Base-by-base conservation (phyloP, 1,140 invertebrate genomes). In the Reticulitermes speratus region DNA sequence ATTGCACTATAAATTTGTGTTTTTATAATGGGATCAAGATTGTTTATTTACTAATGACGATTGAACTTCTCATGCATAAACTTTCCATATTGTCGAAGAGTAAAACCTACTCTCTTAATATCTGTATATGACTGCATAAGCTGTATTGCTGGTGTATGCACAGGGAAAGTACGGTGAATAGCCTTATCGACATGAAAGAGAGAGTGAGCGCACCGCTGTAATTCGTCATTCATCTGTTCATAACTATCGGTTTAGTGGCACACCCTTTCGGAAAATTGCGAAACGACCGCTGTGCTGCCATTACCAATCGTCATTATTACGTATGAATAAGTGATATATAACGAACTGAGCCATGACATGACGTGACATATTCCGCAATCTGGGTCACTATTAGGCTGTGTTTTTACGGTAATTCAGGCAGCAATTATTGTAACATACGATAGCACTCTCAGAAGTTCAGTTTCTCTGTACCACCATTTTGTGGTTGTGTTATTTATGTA, bases 231-330 rank as follows among this genome's bases (percentile, higher is more conserved):
- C 65, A 75, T 75, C 65, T 75, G 65, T 30, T 12, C n/a, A 75
- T 75, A 30, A 30, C 65, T 75, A n/a, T 75, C n/a, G n/a, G 65
- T 75, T 75, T 75, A 30, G 65, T 75, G 65, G 65, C 65, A 75
- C 65, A 75, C 65, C n/a, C 65, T 75, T 30, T 75, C 65, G 65
- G 65, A 75, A 75, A 75, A 75, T 75, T 75, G 65, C 65, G 52
- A 75, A 75, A 75, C n/a, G 65, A 75, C 65, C 65, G 65, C 65
- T 12, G 14, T 75, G 65, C 65, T 30, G 65, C 65, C 65, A 75
- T 75, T 75, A 75, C 25, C 65, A 75, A 75, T 75, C 65, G 65
- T 75, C 65, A 30, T 75, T 30, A 75, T 75, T 75, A 30, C 65
- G 65, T 75, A 75, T 75, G 65, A 75, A 75, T 75, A 75, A 75